Percentiles rank a stretch among this genome's conserved stretches.
Conservation (phyloP, 2,113 vertebrate species). For the Microtus pennsylvanicus region DNA sequence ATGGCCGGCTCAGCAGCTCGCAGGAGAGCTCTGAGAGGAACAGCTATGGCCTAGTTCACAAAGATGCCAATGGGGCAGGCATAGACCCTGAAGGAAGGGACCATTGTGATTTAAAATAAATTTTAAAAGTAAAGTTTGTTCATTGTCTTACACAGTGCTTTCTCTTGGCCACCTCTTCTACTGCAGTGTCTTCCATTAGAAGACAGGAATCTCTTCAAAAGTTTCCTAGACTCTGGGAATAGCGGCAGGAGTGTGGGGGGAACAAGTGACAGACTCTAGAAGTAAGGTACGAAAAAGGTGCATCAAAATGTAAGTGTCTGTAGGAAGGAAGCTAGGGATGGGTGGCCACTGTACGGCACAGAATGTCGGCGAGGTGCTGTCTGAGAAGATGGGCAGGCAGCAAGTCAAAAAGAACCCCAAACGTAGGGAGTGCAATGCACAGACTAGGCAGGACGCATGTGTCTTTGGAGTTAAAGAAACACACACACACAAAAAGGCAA, state of each 20-base stretch:
- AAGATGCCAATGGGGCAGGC: background rate
- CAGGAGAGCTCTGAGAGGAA: rapidly evolving
- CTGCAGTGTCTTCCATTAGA: background rate
- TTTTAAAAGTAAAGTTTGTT: background rate
- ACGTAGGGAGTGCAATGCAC: background rate
- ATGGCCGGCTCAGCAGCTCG: background rate
- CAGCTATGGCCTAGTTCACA: background rate
- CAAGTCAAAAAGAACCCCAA: background rate
- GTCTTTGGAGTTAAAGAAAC: background rate
- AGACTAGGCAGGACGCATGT: background rate
- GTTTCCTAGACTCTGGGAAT: background rate
- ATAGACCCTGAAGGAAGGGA: too few relatives aligned
- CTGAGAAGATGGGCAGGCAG: background rate
- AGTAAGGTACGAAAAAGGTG: background rate
- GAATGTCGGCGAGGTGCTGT: too few relatives aligned
- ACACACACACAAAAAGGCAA: background rate
- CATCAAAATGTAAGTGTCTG: background rate
- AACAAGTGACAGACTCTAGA: background rate
- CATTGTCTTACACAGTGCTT: background rate
- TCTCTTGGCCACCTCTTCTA: background rate
- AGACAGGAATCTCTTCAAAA: background rate
- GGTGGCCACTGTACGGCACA: background rate
- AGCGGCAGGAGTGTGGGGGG: background rate
- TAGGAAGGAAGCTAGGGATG: too few relatives aligned
- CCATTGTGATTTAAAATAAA: background rate